These are phyloP conservation scores for Streblospio benedicti DNA, from an alignment of 1,140 invertebrate genomes.

Conservation along the genomic window DNA sequence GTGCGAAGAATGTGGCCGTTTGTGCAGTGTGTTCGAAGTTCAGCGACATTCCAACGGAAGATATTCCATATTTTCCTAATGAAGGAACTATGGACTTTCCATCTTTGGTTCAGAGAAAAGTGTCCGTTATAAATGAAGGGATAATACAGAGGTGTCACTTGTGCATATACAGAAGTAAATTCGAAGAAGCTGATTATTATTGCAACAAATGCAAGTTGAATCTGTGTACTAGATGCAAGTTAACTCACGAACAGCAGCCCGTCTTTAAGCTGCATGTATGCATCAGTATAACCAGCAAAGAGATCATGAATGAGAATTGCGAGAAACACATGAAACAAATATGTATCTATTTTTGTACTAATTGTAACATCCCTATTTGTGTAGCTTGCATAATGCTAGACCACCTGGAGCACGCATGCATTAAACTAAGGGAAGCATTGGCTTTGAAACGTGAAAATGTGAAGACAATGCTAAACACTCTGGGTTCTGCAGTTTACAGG, in stretches of 20 bases:
- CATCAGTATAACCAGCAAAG: conserved; percentile 5
- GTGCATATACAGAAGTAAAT: background rate
- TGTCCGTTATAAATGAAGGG: background rate
- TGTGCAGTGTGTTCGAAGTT: background rate
- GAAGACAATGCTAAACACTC: conserved; percentile 5
- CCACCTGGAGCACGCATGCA: background rate
- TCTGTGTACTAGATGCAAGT: conserved; percentile 4
- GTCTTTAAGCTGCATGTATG: conserved; percentile 4
- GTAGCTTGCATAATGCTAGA: conserved; percentile 1
- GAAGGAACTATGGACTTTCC: background rate
- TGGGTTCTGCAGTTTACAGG: background rate
- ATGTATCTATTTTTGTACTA: conserved; percentile 7
- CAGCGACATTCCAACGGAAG: background rate
- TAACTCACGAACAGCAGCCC: conserved; percentile 1
- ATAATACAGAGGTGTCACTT: background rate
- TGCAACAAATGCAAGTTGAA: conserved; percentile 13
- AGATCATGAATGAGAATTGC: background rate
- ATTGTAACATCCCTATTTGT: conserved; percentile 9
- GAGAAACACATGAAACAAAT: background rate
- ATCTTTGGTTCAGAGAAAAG: background rate
- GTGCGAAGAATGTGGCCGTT: background rate
- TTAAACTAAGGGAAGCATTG: conserved; percentile 5
- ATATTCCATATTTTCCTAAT: background rate
- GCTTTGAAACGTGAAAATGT: conserved; percentile 1
- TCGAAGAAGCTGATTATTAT: conserved; percentile 8